These are phyloP conservation scores for Andricus quercusramuli DNA, from an alignment of 2,888 invertebrate genomes.

Conservation along the genomic window DNA sequence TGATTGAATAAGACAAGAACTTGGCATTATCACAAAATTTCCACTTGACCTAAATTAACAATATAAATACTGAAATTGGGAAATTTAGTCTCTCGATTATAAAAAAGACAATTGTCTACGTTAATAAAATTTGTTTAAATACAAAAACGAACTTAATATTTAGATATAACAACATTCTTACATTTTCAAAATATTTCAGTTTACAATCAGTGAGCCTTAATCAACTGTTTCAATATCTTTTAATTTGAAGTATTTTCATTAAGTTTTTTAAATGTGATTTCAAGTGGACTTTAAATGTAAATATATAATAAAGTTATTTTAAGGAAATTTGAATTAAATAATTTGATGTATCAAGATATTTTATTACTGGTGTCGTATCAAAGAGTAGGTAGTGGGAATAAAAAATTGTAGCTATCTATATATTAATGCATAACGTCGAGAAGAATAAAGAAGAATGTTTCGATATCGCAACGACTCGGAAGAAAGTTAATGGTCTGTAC, in stretches of 20 bases:
- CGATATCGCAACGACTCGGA: not conserved
- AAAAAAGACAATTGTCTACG: not conserved
- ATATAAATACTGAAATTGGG: not conserved
- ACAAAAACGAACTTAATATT: not conserved
- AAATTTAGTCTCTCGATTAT: not conserved
- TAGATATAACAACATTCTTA: too few relatives aligned
- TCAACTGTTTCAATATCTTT: too few relatives aligned
- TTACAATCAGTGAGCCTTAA: too few relatives aligned
- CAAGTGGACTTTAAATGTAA: too few relatives aligned
- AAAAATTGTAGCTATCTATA: not conserved
- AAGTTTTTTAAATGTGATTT: too few relatives aligned
- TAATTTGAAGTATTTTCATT: too few relatives aligned
- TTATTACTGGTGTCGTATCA: not conserved
- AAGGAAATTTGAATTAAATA: not conserved
- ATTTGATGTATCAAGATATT: not conserved
- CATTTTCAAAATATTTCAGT: too few relatives aligned
- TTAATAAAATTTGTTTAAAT: not conserved
- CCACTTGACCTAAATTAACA: constrained; percentile 5
- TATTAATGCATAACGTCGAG: not conserved
- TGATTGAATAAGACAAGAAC: constrained; percentile 36
- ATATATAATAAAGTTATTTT: not conserved
- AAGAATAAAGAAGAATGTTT: not conserved
- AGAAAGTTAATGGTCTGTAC: constrained; percentile 16
- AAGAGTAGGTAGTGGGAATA: not conserved
- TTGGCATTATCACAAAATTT: constrained; percentile 33